A percentile compares a stretch with the other conserved stretches of the same genome.
These are phyloP conservation scores for Sepioteuthis lessoniana DNA, from an alignment of 2,888 invertebrate species.

Conservation along the genomic window DNA sequence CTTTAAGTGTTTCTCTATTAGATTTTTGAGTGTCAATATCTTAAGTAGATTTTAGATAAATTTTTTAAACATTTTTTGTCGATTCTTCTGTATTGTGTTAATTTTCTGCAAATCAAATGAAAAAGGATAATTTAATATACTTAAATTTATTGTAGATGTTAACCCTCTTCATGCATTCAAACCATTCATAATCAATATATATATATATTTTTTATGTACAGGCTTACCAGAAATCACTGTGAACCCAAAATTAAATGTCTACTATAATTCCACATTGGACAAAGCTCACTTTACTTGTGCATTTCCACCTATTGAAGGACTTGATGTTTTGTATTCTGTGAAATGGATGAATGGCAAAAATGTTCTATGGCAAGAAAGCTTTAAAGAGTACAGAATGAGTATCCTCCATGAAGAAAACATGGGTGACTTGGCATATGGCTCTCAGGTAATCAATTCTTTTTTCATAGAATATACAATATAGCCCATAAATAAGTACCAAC, in stretches of 20 bases:
- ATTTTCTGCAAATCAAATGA: too few relatives aligned
- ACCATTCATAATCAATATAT: background rate
- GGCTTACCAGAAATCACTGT: slow-evolving; percentile 50
- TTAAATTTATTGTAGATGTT: too few relatives aligned
- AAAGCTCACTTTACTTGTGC: slow-evolving; percentile 48
- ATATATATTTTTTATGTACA: background rate
- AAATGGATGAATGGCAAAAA: slow-evolving; percentile 42
- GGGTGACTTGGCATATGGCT: slow-evolving; percentile 52
- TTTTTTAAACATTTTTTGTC: too few relatives aligned
- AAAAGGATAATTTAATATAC: too few relatives aligned
- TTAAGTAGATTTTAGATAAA: too few relatives aligned
- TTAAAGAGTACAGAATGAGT: slow-evolving; percentile 50
- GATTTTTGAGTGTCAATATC: too few relatives aligned
- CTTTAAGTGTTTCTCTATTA: too few relatives aligned
- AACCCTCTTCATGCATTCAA: too few relatives aligned
- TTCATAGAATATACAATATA: too few relatives aligned
- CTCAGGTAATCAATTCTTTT: slow-evolving; percentile 51
- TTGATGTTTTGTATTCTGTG: slow-evolving; percentile 50
- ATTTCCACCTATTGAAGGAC: slow-evolving; percentile 46
- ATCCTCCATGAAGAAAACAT: slow-evolving; percentile 51
- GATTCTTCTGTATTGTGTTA: too few relatives aligned
- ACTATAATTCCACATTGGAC: background rate
- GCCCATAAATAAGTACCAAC: too few relatives aligned
- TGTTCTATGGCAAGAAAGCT: background rate
- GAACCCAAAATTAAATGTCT: slow-evolving; percentile 41